Evolutionary conservation across 2,888 invertebrate species (phyloP).

Genomic region (Erebia aethiops): DNA sequence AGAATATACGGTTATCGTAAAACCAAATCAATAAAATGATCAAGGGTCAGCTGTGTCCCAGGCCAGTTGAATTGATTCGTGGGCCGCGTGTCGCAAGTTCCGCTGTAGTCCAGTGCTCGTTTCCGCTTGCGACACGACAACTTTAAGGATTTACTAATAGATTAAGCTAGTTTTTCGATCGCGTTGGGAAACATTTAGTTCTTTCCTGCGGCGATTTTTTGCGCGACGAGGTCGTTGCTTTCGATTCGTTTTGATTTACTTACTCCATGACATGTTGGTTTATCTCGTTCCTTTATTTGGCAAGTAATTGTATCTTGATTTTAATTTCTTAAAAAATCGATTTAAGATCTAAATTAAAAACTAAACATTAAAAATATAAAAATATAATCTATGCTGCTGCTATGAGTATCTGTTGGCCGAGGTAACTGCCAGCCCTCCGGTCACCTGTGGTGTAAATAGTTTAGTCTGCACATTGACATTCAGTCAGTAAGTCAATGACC

Average conservation of each 20-base stretch:
- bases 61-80: not conserved
- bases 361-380: no score
- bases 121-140: conserved; percentile 25
- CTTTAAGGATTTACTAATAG: conserved; percentile 18
- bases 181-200: conserved; percentile 12
- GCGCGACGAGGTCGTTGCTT: conserved; percentile 19
- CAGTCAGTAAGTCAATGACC: no score
- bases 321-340: no score
- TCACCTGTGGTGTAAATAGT: no score
- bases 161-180: conserved; percentile 18
- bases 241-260: conserved; percentile 8
- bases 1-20: no score
- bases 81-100: conserved; percentile 20
- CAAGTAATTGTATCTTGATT: not conserved
- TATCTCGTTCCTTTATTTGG: not conserved
- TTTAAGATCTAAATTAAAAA: no score
- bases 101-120: conserved; percentile 5
- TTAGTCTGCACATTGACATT: no score
- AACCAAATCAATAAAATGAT: no score
- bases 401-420: no score
- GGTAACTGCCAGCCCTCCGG: no score
- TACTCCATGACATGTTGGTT: conserved; percentile 4
- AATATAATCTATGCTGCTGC: no score
- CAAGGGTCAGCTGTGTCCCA: not conserved
- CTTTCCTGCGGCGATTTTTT: conserved; percentile 5